Conservation (phyloP, 2,113 vertebrate genomes). For the Oplegnathus fasciatus region DNA sequence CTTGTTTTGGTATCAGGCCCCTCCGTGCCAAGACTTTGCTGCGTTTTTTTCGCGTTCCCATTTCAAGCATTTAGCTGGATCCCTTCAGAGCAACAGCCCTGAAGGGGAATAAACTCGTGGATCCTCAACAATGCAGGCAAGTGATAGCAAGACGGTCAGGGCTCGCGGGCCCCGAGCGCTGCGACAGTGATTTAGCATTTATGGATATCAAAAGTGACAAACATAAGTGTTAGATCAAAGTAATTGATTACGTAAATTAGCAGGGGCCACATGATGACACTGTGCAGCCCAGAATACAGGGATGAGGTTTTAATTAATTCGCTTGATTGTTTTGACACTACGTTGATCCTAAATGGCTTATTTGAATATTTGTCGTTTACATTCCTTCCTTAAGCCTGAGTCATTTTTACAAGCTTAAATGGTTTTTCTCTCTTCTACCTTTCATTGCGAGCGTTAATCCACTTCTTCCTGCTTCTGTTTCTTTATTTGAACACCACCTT, state of each 20-base stretch:
- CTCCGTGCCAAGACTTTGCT: background rate
- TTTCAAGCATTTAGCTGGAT: constrained; percentile 14
- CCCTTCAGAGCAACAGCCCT: background rate
- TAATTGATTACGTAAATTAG: constrained; percentile 66
- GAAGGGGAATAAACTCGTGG: background rate
- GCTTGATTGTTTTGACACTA: constrained; percentile 42
- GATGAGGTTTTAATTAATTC: constrained; percentile 55
- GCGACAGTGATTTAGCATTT: constrained; percentile 51
- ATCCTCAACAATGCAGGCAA: background rate
- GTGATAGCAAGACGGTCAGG: background rate
- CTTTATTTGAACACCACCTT: background rate
- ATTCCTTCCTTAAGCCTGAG: background rate
- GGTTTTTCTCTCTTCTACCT: background rate
- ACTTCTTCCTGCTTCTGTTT: background rate
- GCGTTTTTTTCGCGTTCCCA: constrained; percentile 12
- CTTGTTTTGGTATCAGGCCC: constrained; percentile 32
- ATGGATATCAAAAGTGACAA: constrained; percentile 56
- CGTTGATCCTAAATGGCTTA: constrained; percentile 22
- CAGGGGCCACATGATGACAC: constrained; percentile 18
- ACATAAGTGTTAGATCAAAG: constrained; percentile 54
- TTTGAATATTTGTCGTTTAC: constrained; percentile 29
- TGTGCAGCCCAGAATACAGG: constrained; percentile 27
- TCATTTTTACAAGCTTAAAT: constrained; percentile 2
- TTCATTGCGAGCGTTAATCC: background rate
- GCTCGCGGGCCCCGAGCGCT: background rate